Conservation (phyloP, 2,888 invertebrate species). For the Morpho deidamia region DNA sequence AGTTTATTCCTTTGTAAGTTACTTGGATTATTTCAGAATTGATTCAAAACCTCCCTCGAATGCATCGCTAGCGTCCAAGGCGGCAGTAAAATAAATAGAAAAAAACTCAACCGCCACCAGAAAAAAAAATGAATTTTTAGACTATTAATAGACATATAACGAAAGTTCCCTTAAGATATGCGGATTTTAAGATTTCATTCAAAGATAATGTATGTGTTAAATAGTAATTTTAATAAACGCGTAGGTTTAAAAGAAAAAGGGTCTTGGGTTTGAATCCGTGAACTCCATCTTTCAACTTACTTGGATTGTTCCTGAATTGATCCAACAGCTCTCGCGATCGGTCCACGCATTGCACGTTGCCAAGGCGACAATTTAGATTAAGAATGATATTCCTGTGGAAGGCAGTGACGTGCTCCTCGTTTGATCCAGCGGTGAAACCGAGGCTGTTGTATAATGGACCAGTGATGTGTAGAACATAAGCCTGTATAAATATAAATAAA, state of each 20-base stretch:
- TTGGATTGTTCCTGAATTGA: constrained; percentile 50
- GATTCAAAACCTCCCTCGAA: constrained; percentile 47
- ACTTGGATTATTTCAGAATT: constrained; percentile 58
- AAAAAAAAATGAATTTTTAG: no score
- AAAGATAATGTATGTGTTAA: no score
- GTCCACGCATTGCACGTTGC: constrained; percentile 49
- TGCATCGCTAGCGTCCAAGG: constrained; percentile 51
- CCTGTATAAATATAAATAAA: constrained; percentile 34
- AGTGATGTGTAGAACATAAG: constrained; percentile 49
- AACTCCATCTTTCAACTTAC: constrained; percentile 39
- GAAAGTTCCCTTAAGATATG: no score
- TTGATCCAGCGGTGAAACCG: constrained; percentile 40
- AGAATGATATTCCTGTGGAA: constrained; percentile 61
- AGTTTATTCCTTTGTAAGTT: no score
- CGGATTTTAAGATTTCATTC: no score
- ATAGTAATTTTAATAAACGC: no score
- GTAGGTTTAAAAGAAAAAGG: no score
- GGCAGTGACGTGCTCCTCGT: constrained; percentile 57
- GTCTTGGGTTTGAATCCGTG: no score
- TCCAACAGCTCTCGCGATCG: constrained; percentile 46
- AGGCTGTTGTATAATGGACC: constrained; percentile 50
- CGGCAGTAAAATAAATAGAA: no score
- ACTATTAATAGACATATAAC: no score
- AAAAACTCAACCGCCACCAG: no score
- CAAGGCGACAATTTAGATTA: constrained; percentile 56